Evolutionary conservation across 2,797 vertebrate species (phyloP), one percentile per base, ranked within the genome.

Genomic region (Pseudomugil gertrudae): DNA sequence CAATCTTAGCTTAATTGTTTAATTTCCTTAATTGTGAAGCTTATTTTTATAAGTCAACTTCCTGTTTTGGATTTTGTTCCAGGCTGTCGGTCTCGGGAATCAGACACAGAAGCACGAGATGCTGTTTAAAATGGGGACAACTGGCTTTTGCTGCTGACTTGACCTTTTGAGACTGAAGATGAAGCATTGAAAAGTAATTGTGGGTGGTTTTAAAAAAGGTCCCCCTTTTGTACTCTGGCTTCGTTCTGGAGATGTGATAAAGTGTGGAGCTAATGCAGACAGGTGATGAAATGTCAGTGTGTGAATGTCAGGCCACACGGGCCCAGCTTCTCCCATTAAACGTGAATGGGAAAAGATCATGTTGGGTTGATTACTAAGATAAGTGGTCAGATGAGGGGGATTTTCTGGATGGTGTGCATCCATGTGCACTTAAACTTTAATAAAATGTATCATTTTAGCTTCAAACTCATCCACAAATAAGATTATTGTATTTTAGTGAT

Each of bases 111-210:
- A 30, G 45, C 48, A 65, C 69, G 63, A 71, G 50, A 35, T 26
- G 17, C 19, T 2, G 10, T 56, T 74, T 72, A 54, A 72, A 72
- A 58, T 29, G 63, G 47, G 48, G 43, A 63, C 17, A n/a, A 10
- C 50, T 65, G 57, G 45, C 70, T 69, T 11, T 8, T 63, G 36
- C 55, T 9, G 62, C 59, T 35, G 62, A 70, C 48, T 62, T 83
- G 79, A 81, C 84, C 85, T 86, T 29, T 88, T 78, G 45, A 60
- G 54, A 69, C 59, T 30, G 26, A n/a, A 65, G 61, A 69, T 26
- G 13, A 27, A 15, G 35, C 38, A 30, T 30, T 19, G n/a, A 21
- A 72, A 67, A 69, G 76, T 68, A 83, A 79, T 33, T 26, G 62
- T 38, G 36, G 59, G 29, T n/a, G 57, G 45, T 60, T 65, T 67